Conservation (phyloP, 2,113 vertebrate genomes). For the Rhipidura dahli region DNA sequence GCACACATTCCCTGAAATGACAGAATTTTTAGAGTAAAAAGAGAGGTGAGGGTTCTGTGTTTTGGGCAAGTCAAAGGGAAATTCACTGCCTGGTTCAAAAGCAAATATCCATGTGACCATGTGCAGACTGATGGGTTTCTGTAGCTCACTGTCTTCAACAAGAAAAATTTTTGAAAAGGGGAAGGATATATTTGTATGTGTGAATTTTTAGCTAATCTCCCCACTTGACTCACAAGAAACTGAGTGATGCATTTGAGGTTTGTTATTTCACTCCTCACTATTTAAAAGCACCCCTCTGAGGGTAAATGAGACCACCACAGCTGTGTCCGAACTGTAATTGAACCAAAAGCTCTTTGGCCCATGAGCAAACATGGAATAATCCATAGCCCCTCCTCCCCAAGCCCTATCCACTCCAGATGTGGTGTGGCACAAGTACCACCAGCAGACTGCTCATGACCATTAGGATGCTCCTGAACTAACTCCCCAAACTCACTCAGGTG, state of each 20-base stretch:
- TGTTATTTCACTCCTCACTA: neutral
- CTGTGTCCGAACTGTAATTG: neutral
- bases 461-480: neutral
- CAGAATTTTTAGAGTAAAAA: neutral
- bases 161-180: neutral
- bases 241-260: neutral
- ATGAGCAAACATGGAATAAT: neutral
- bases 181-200: neutral
- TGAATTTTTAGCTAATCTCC: neutral
- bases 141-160: neutral
- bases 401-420: neutral
- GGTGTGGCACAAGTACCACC: neutral
- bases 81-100: neutral
- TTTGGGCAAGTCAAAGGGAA: neutral
- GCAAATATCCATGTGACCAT: neutral
- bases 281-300: neutral
- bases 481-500: neutral
- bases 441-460: neutral
- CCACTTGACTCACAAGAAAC: neutral
- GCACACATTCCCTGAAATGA: neutral
- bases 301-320: neutral
- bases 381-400: neutral
- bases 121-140: neutral
- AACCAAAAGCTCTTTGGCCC: neutral
- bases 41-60: neutral